Evolutionary conservation across 1,140 invertebrate species (phyloP).

Genomic region (Drosophila ambigua): DNA sequence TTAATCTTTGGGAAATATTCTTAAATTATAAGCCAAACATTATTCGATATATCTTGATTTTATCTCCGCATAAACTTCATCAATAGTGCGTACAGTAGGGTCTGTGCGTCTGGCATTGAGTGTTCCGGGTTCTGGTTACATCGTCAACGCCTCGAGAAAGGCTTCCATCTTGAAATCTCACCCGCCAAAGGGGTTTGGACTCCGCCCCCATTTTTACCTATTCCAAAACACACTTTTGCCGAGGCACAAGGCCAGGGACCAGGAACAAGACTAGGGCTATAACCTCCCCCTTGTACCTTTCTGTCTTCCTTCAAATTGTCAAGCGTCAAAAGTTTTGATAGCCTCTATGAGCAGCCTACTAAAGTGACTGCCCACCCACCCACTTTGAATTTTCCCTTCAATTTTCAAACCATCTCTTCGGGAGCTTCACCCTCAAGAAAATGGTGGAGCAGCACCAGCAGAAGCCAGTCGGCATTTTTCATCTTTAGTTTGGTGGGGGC

Average conservation of each 20-base stretch:
- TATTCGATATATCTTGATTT: conserved; percentile 5
- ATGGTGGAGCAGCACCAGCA: not conserved
- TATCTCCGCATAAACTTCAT: conserved; percentile 47
- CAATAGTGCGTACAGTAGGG: conserved; percentile 8
- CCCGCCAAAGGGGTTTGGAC: conserved; percentile 42
- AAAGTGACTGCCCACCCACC: conserved; percentile 32
- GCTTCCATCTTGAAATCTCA: conserved; percentile 11
- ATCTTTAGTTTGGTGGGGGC: conserved; percentile 62
- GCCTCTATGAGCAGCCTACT: conserved; percentile 73
- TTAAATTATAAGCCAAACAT: not conserved
- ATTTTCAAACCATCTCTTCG: not conserved
- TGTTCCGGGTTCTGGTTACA: conserved; percentile 29
- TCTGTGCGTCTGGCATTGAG: conserved; percentile 9
- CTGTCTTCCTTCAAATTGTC: conserved; percentile 9
- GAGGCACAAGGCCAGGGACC: too few species aligned
- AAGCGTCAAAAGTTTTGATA: conserved; percentile 80
- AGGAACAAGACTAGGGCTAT: too few species aligned
- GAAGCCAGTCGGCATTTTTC: conserved; percentile 62
- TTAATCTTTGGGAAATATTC: not conserved
- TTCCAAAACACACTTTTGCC: conserved; percentile 22
- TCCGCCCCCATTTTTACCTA: conserved; percentile 34
- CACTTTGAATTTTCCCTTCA: not conserved
- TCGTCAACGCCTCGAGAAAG: conserved; percentile 36
- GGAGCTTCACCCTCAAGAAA: conserved; percentile 13
- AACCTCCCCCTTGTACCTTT: not conserved